Conservation (phyloP, 2,113 vertebrate genomes). For the Nasalis larvatus region DNA sequence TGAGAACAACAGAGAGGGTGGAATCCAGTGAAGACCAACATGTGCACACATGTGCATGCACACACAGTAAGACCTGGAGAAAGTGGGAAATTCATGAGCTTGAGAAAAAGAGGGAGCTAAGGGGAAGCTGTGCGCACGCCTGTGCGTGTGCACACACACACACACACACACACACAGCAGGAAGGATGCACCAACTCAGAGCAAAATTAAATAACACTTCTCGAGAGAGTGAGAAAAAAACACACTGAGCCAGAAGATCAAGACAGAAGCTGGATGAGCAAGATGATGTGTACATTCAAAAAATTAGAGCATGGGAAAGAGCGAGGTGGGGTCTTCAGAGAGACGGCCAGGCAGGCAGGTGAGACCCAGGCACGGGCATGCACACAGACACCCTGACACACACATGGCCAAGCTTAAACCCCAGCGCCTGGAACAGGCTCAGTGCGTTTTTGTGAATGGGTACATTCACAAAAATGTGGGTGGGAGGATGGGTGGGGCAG, state of each 20-base stretch:
- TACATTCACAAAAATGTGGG: neutral
- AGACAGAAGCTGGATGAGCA: neutral
- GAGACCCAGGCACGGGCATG: accelerated
- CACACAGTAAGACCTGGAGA: neutral
- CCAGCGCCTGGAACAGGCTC: neutral
- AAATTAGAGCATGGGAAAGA: neutral
- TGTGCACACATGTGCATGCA: neutral
- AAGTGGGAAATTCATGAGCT: neutral
- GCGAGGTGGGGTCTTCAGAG: neutral
- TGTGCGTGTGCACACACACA: neutral
- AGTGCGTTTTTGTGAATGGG: neutral
- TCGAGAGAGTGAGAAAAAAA: neutral
- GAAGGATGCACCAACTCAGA: neutral
- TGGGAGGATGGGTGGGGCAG: neutral
- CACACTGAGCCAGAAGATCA: neutral
- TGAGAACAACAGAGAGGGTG: neutral
- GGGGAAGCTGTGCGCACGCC: neutral
- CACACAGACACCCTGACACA: neutral
- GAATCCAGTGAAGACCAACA: neutral
- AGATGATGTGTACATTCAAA: neutral
- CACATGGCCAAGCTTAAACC: neutral
- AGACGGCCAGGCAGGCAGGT: neutral
- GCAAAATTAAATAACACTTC: neutral
- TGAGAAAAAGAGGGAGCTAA: neutral
- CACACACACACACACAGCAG: no score